A percentile compares a stretch with the other conserved stretches of the same genome.
These are phyloP conservation scores for Pedicia rivosa DNA, from an alignment of 2,888 invertebrate genomes.

Conservation along the genomic window DNA sequence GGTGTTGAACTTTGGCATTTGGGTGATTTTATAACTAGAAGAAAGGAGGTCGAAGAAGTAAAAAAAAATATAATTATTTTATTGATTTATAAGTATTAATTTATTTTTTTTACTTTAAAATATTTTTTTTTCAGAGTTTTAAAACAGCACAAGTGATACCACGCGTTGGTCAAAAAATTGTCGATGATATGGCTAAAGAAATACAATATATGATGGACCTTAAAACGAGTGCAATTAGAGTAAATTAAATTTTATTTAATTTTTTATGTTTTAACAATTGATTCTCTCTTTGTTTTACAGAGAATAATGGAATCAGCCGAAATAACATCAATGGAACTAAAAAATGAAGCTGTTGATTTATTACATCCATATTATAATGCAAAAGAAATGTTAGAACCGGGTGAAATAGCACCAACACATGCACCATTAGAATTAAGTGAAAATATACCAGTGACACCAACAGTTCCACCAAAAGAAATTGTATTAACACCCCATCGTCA, in stretches of 20 bases:
- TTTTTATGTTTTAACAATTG: too few relatives aligned
- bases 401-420: slow-evolving; percentile 34
- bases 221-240: slow-evolving; percentile 74
- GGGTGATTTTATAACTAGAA: slow-evolving; percentile 63
- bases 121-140: slow-evolving; percentile 44
- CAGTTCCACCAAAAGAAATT: slow-evolving; percentile 41
- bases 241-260: slow-evolving; percentile 24
- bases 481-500: slow-evolving; percentile 51
- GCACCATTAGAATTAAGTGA: slow-evolving; percentile 35
- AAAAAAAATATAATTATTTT: slow-evolving; percentile 19
- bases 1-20: slow-evolving; percentile 66
- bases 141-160: slow-evolving; percentile 59
- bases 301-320: slow-evolving; percentile 82
- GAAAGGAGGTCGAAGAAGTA: slow-evolving; percentile 63
- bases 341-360: slow-evolving; percentile 36
- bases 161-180: slow-evolving; percentile 60
- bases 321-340: slow-evolving; percentile 52
- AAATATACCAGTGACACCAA: slow-evolving; percentile 38
- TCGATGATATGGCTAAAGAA: slow-evolving; percentile 68
- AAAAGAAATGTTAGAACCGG: slow-evolving; percentile 47
- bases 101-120: slow-evolving; percentile 10
- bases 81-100: slow-evolving; percentile 2
- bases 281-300: slow-evolving; percentile 25
- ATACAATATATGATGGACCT: slow-evolving; percentile 78
- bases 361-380: slow-evolving; percentile 53